Percentiles rank a stretch among this genome's conserved stretches.
Conservation (phyloP, 2,113 vertebrate genomes). For the Condylura cristata region DNA sequence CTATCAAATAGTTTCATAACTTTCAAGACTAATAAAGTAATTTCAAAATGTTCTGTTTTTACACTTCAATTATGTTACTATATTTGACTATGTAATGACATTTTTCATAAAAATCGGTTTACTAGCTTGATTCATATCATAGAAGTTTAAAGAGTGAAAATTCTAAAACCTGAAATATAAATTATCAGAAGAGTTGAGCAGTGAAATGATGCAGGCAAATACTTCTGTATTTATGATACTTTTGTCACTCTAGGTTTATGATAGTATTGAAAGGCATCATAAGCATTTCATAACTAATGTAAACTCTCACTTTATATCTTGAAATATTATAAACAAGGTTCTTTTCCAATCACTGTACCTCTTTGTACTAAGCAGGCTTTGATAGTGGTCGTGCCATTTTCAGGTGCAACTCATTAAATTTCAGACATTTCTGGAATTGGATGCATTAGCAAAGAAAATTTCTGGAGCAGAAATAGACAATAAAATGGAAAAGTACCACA, state of each 20-base stretch:
- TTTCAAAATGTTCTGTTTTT: slow-evolving; percentile 9
- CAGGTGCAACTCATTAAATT: slow-evolving; percentile 52
- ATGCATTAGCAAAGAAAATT: slow-evolving; percentile 37
- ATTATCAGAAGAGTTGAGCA: not conserved
- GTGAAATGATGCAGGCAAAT: not conserved
- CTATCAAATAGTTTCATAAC: not conserved
- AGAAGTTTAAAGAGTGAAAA: slow-evolving; percentile 51
- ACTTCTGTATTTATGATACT: not conserved
- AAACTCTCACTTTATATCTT: slow-evolving; percentile 52
- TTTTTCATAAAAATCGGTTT: slow-evolving; percentile 40
- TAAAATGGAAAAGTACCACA: not conserved
- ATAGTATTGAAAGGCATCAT: slow-evolving; percentile 22
- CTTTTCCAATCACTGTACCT: slow-evolving; percentile 5
- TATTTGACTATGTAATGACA: slow-evolving; percentile 35
- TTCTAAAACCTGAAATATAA: not conserved
- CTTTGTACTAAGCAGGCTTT: slow-evolving; percentile 37
- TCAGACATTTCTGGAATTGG: slow-evolving; percentile 38
- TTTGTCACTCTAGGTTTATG: slow-evolving; percentile 26
- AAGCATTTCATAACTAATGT: slow-evolving; percentile 58
- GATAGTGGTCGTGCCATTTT: slow-evolving; percentile 26
- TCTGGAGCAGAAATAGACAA: not conserved
- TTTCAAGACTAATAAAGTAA: slow-evolving; percentile 28
- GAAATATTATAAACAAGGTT: slow-evolving; percentile 10
- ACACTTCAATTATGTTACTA: not conserved
- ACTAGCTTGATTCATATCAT: slow-evolving; percentile 32